Evolutionary conservation across 2,888 invertebrate species (phyloP), one percentile per base, ranked within the genome.

Genomic region (Fragum sueziense): DNA sequence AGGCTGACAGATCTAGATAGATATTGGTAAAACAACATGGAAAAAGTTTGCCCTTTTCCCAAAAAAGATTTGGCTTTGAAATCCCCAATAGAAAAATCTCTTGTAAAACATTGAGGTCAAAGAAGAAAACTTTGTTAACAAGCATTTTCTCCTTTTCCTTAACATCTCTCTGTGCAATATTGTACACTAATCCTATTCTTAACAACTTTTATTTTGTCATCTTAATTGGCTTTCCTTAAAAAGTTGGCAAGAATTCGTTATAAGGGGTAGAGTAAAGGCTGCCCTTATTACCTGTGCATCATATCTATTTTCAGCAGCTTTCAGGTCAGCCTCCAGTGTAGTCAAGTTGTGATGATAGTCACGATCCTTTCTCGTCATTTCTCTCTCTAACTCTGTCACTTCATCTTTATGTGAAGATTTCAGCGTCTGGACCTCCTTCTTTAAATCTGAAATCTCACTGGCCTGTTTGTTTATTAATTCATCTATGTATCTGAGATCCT

Each of bases 401-500:
- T 90, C 86, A 31, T 86, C 86, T 29, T 84, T 82, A 52, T 89
- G 88, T 27, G 81, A 69, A 61, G 87, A 85, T 29, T 85, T 84
- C 27, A 86, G 54, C 4, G 70, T 51, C 33, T 83, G 78, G 7
- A 90, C 59, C 73, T 89, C 87, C 68, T 85, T 79, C 72, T 88
- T 90, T 65, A 91, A 76, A 22, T 89, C 86, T 11, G 80, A 80
- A 34, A 91, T 87, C 72, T 91, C 91, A 62, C 85, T 80, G 9
- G 89, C 90, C 73, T 91, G 91, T 47, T 90, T 85, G 37, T 84
- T 87, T 17, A 91, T 89, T 3, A 91, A 85, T 62, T 90, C 90
- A 85, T 91, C 90, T 34, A 89, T 85, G 73, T 90, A 90, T 41
- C 84, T 87, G n/a, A 82, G 78, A 29, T 88, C 87, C 27, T 86